Percentiles rank a stretch among this genome's conserved stretches.
phyloP scores from a whole-genome alignment of 2,113 vertebrate genomes.

The Alligator sinensis region DNA sequence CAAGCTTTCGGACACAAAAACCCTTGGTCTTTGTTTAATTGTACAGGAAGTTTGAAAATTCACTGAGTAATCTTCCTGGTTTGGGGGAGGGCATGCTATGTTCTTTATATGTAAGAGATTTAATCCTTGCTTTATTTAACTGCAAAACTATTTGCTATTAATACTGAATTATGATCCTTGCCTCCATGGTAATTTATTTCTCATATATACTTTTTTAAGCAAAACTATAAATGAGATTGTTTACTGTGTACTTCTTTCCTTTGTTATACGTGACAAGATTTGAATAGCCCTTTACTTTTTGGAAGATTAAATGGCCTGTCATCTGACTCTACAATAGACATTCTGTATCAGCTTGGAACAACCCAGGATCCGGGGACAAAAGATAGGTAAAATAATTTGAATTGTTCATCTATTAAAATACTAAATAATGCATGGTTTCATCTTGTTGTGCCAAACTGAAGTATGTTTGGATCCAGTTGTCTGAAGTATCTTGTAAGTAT shows the following conservation, averaged over 20 bases:
- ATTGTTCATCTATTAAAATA: not conserved
- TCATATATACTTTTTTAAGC: not conserved
- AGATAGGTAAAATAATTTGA: constrained; percentile 87
- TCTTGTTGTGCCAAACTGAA: not conserved
- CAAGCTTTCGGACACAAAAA: no score
- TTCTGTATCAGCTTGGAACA: constrained; percentile 98
- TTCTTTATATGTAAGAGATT: not conserved
- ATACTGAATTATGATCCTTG: not conserved
- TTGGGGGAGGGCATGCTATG: not conserved
- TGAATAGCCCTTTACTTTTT: constrained; percentile 98
- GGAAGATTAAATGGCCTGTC: constrained; percentile 97
- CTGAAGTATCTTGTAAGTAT: not conserved
- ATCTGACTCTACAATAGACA: constrained; percentile 98
- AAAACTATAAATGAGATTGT: constrained; percentile 43
- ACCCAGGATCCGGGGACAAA: constrained; percentile 97
- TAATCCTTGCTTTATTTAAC: not conserved
- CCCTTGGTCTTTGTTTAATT: not conserved
- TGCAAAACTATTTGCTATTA: not conserved
- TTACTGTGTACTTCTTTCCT: not conserved
- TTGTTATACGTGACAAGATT: constrained; percentile 80
- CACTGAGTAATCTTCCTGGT: not conserved
- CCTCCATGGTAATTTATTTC: not conserved
- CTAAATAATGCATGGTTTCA: not conserved
- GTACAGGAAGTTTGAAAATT: not conserved
- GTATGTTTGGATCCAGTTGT: not conserved